These are phyloP conservation scores for Leptonema lineaticorne DNA, from an alignment of 1,140 invertebrate genomes.

Conservation along the genomic window DNA sequence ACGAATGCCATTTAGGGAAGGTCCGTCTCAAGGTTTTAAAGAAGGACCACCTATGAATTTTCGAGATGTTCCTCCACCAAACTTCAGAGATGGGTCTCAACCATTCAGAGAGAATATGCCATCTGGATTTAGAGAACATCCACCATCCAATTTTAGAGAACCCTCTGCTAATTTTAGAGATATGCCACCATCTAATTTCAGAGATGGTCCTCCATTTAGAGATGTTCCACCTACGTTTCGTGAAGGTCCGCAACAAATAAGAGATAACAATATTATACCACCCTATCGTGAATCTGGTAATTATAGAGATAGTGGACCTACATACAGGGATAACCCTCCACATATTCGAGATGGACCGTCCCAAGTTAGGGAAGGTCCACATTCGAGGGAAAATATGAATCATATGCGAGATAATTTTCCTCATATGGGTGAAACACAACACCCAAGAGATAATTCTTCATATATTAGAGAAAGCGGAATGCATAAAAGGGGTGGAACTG, in stretches of 20 bases:
- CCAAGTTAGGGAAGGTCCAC: conserved; percentile 20
- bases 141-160: conserved; percentile 47
- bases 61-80: conserved; percentile 45
- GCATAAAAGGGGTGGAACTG: neutral
- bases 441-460: conserved; percentile 22
- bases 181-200: conserved; percentile 43
- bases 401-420: conserved; percentile 19
- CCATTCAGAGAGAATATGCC: conserved; percentile 46
- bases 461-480: conserved; percentile 3
- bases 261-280: conserved; percentile 40
- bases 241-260: conserved; percentile 45
- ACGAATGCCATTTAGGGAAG: conserved; percentile 38
- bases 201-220: conserved; percentile 42
- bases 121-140: conserved; percentile 45
- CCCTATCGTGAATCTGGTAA: conserved; percentile 31
- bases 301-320: conserved; percentile 33
- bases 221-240: conserved; percentile 45
- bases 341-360: conserved; percentile 28
- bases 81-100: conserved; percentile 46
- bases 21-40: conserved; percentile 46
- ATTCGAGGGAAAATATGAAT: conserved; percentile 25
- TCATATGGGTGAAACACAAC: conserved; percentile 1
- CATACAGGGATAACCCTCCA: conserved; percentile 30
- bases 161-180: conserved; percentile 49
- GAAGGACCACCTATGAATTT: conserved; percentile 41